phyloP scores from a whole-genome alignment of 1,140 invertebrate species.

The Papilio helenus region DNA sequence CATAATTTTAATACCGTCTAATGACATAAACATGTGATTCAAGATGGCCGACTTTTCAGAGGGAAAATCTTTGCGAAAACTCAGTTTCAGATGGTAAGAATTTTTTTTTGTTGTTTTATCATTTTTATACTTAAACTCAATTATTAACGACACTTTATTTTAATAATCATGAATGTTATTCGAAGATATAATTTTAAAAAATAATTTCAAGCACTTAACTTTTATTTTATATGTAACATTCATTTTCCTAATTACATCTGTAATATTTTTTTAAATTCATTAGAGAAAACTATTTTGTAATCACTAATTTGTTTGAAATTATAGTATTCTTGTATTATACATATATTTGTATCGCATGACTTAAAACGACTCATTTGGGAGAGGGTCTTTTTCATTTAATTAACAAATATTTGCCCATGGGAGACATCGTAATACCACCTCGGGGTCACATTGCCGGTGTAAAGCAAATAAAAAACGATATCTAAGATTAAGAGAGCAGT shows the following conservation, averaged over 20 bases:
- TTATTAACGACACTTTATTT: background rate
- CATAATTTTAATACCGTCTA: slow-evolving; percentile 54
- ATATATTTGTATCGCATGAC: background rate
- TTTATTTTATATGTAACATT: background rate
- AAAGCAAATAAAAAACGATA: slow-evolving; percentile 64
- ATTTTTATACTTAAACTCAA: slow-evolving; percentile 31
- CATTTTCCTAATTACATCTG: background rate
- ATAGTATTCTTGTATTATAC: background rate
- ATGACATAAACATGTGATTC: slow-evolving; percentile 76
- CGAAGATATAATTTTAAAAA: background rate
- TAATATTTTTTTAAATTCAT: background rate
- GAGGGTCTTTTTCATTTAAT: slow-evolving; percentile 40
- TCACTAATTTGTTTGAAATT: background rate
- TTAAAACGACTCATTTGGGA: background rate
- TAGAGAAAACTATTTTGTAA: background rate
- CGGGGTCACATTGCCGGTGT: slow-evolving; percentile 58
- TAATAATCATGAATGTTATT: background rate
- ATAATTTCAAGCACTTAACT: background rate
- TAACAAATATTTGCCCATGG: slow-evolving; percentile 52
- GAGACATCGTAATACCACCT: slow-evolving; percentile 51
- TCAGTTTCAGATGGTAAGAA: slow-evolving; percentile 61
- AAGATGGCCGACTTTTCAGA: slow-evolving; percentile 73
- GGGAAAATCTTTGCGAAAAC: slow-evolving; percentile 57
- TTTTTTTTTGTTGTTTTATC: slow-evolving; percentile 45
- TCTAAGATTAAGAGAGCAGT: slow-evolving; percentile 70